Percentiles rank a stretch among this genome's conserved stretches.
phyloP scores from a whole-genome alignment of 2,113 vertebrate genomes.

The Anguilla japonica region DNA sequence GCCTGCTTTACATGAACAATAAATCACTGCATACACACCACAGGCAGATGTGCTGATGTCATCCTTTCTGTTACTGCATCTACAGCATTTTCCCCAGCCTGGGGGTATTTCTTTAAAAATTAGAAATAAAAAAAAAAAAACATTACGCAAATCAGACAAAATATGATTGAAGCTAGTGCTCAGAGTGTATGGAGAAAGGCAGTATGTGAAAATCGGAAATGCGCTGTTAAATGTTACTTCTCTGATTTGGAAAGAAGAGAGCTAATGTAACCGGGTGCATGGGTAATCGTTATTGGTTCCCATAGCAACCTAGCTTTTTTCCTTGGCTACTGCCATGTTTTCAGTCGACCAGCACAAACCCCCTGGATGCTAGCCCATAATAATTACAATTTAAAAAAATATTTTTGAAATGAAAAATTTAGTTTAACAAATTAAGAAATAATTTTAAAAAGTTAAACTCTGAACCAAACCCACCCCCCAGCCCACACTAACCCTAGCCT shows the following conservation, averaged over 20 bases:
- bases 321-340: not conserved
- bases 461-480: no score
- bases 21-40: not conserved
- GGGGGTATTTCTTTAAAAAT: not conserved
- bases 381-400: no score
- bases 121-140: no score
- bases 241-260: conserved; percentile 7
- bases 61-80: not conserved
- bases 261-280: not conserved
- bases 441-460: no score
- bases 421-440: no score
- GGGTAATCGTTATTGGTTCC: conserved; percentile 12
- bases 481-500: no score
- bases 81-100: not conserved
- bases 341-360: not conserved
- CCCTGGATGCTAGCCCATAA: no score
- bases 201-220: not conserved
- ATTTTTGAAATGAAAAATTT: no score
- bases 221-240: not conserved
- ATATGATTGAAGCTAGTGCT: not conserved
- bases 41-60: not conserved
- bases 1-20: not conserved
- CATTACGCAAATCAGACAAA: not conserved
- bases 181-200: not conserved
- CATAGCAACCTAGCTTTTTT: conserved; percentile 15